These are phyloP conservation scores for Falco concolor DNA, from an alignment of 2,797 vertebrate genomes.

Conservation along the genomic window DNA sequence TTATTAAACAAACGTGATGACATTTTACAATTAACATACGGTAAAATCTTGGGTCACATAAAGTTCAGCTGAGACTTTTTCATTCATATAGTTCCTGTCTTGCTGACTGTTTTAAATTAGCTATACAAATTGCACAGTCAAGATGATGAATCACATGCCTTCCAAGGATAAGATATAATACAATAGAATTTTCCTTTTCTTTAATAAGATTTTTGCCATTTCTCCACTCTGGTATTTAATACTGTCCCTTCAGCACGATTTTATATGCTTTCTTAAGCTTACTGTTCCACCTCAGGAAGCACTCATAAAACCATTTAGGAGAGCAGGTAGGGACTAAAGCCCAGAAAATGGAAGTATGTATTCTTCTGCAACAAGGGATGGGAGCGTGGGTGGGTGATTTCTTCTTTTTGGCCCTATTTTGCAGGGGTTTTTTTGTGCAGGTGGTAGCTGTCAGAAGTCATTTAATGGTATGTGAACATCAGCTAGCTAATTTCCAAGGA, in stretches of 20 bases:
- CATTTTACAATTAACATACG: neutral
- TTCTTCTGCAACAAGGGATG: neutral
- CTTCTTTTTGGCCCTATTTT: neutral
- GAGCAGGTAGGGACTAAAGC: neutral
- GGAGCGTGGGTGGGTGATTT: neutral
- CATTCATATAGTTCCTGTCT: neutral
- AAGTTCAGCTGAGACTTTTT: neutral
- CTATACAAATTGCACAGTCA: neutral
- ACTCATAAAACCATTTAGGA: neutral
- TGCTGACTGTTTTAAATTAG: neutral
- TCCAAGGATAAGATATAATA: neutral
- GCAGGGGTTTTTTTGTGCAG: neutral
- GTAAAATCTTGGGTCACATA: neutral
- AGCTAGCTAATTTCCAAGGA: neutral
- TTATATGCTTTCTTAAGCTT: neutral
- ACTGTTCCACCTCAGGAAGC: neutral
- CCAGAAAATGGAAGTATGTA: neutral
- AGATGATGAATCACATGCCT: neutral
- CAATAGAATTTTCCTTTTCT: neutral
- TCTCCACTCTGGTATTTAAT: neutral
- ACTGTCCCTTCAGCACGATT: neutral
- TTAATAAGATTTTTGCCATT: neutral
- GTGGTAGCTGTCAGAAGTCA: neutral
- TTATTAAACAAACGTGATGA: neutral
- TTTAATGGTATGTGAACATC: neutral